A percentile compares a stretch with the other conserved stretches of the same genome.
Evolutionary conservation across 2,797 vertebrate species (phyloP).

Genomic region (Anniella stebbinsi): DNA sequence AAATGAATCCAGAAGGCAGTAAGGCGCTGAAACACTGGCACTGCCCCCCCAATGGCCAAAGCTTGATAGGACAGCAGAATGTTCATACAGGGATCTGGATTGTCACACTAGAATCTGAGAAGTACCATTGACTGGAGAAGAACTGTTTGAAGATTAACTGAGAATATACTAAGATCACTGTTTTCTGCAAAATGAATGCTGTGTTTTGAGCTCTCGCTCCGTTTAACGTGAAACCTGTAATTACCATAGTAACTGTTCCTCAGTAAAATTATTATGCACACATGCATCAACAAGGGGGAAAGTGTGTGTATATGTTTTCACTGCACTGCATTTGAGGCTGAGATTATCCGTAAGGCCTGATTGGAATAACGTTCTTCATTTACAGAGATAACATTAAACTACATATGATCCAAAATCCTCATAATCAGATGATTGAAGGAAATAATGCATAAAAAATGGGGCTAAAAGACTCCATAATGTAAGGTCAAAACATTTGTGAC

Average conservation of each 20-base stretch:
- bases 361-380: not conserved
- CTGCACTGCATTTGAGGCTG: not conserved
- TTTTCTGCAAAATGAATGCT: not conserved
- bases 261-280: not conserved
- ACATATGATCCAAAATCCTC: not conserved
- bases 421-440: not conserved
- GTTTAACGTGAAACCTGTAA: not conserved
- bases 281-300: not conserved
- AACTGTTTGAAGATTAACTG: not conserved
- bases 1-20: not conserved
- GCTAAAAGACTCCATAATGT: not conserved
- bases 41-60: not conserved
- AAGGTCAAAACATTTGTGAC: not conserved
- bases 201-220: constrained; percentile 2
- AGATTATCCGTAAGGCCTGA: not conserved
- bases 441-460: accelerated
- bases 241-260: constrained; percentile 8
- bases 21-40: not conserved
- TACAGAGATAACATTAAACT: not conserved
- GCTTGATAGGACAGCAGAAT: not conserved
- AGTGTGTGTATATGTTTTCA: not conserved
- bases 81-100: not conserved
- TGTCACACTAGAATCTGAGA: not conserved
- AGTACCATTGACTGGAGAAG: not conserved
- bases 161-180: not conserved